Evolutionary conservation across 2,113 vertebrate species (phyloP), one percentile per base, ranked within the genome.

Genomic region (Psittacula cyanocephala): DNA sequence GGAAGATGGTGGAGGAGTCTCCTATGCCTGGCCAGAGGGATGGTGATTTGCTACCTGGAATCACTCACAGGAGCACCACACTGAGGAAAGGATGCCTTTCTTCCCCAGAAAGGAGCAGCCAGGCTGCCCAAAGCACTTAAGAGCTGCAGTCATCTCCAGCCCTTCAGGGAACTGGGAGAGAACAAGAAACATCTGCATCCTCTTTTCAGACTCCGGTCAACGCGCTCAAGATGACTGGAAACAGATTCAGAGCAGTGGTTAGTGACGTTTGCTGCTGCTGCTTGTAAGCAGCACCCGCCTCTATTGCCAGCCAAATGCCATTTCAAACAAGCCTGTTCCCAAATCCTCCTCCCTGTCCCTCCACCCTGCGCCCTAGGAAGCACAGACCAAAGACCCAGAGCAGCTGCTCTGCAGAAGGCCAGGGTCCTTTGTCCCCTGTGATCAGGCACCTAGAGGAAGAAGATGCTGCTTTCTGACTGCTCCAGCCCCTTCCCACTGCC

Each of bases 1-100:
- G 35, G 7, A 57, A 65, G 23, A 10, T 0, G 2, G 0, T 0
- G 3, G 19, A 27, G 1, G 2, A 39, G 17, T 1, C 14, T 33
- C 50, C 46, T 1, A 17, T 57, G 27, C 25, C 65, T 3, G 24
- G 5, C 2, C 0, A 29, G 7, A 81, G n/a, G 39, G 39, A 39
- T 5, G 18, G 8, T 44, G 19, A 55, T 14, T 11, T 47, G 5
- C 62, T 65, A 31, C 4, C 4, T 12, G 27, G 35, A 39, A 57
- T 17, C 43, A 63, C n/a, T 31, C 25, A 10, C 17, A 3, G 60
- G 25, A 81, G 2, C 44, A 83, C 12, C 28, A 6, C 31, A 23
- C 1, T 0, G 3, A 69, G 23, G 11, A 64, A 31, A 60, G 7
- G 29, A 67, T 1, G 31, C 7, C 1, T 13, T 70, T 35, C 46